Evolutionary conservation across 2,113 vertebrate species (phyloP), one percentile per base, ranked within the genome.

Genomic region (Atlantisia rogersi): DNA sequence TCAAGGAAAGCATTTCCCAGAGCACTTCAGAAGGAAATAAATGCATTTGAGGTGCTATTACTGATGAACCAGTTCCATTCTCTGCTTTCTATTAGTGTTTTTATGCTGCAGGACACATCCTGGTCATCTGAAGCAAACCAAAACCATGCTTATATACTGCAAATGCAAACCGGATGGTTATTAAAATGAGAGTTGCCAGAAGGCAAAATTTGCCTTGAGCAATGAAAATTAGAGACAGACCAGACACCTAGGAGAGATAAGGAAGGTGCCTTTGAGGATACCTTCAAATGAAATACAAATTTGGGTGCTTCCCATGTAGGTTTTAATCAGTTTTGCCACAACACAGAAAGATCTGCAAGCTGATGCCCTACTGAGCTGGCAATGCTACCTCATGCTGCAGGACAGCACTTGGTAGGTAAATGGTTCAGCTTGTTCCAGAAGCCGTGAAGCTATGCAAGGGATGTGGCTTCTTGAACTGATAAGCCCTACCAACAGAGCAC

Each of bases 1-100:
- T 82, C 84, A 87, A 85, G 52, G 32, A 86, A 82, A 79, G 31
- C 25, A 39, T 69, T 92, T 95, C 58, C n/a, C 77, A 92, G 59
- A 52, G 65, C 62, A 69, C 53, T 75, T 69, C 44, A 69, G 40
- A 86, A 73, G 37, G 42, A 81, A 87, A 76, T 42, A 76, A 87
- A 89, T 52, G 44, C 31, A 87, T 94, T 85, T 80, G 12, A 82
- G 70, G n/a, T 82, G 39, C 22, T 82, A 31, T 67, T 81, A 11
- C 17, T 94, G 50, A 91, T 9, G 1, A 82, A 79, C 62, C 59
- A 55, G 48, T 89, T 93, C 44, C n/a, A 82, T 68, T 84, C 39
- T 42, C 55, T 92, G 28, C 14, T 32, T 74, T 70, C 59, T 59
- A 2, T 15, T 63, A n/a, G 32, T 60, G 29, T 3, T 9, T 92